Conservation (phyloP, 2,888 invertebrate species). For the Stramonita haemastoma region DNA sequence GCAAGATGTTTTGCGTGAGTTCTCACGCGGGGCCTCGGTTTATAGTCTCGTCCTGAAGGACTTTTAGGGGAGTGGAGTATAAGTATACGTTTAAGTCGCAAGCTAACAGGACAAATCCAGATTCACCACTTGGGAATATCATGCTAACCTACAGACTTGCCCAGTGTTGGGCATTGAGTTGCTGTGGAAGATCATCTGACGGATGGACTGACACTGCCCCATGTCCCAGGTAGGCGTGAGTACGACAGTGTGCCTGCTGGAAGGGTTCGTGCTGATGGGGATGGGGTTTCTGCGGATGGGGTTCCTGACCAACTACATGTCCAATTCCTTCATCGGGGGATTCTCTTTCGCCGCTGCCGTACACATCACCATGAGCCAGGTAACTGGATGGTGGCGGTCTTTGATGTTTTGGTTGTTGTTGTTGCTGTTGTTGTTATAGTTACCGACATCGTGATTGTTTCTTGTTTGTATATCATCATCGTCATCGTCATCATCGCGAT, state of each 20-base stretch:
- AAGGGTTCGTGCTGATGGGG: constrained; percentile 47
- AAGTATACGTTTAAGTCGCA: too few species aligned
- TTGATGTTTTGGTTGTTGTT: too few species aligned
- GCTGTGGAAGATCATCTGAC: too few species aligned
- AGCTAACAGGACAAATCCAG: too few species aligned
- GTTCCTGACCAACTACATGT: constrained; percentile 40
- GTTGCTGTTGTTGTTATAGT: not conserved
- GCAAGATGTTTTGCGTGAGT: too few species aligned
- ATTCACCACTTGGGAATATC: too few species aligned
- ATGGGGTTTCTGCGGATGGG: constrained; percentile 27
- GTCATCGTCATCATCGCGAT: too few species aligned
- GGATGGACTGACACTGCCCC: not conserved
- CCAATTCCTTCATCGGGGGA: constrained; percentile 62
- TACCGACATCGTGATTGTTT: not conserved
- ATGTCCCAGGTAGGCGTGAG: constrained; percentile 57
- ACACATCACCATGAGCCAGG: constrained; percentile 64
- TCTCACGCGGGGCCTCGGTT: too few species aligned
- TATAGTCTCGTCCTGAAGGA: too few species aligned
- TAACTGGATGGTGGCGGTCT: not conserved
- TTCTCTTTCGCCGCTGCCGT: constrained; percentile 67
- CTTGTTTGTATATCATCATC: not conserved
- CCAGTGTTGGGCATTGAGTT: too few species aligned
- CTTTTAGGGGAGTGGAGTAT: too few species aligned
- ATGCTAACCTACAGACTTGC: too few species aligned
- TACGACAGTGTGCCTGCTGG: constrained; percentile 53